Conservation (phyloP, 2,888 invertebrate genomes). For the Tenthredo mesomela region DNA sequence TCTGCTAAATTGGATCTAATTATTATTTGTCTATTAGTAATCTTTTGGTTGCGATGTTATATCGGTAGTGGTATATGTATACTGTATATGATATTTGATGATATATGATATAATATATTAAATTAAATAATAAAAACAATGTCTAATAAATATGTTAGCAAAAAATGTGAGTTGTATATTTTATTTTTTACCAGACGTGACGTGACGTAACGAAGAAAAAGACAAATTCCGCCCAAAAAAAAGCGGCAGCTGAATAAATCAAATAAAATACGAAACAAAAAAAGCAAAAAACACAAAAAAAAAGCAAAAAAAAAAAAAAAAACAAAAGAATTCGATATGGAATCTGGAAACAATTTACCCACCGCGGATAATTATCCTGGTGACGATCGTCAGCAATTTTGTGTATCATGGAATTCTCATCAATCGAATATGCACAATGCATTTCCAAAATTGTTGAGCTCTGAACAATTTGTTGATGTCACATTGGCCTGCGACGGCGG, state of each 20-base stretch:
- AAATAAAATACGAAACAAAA: neutral
- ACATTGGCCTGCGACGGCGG: conserved; percentile 93
- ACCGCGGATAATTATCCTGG: conserved; percentile 71
- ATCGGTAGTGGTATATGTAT: conserved; percentile 32
- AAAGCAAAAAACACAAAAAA: neutral
- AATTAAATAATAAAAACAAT: neutral
- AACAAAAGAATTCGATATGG: conserved; percentile 63
- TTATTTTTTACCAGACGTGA: conserved; percentile 45
- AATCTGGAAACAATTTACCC: conserved; percentile 71
- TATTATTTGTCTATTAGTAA: conserved; percentile 26
- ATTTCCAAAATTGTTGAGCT: conserved; percentile 87
- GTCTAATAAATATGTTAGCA: conserved; percentile 36
- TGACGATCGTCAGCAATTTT: conserved; percentile 81
- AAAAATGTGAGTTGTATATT: conserved; percentile 41
- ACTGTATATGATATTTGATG: conserved; percentile 2
- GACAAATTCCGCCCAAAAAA: conserved; percentile 14
- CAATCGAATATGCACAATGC: conserved; percentile 89
- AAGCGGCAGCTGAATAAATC: conserved; percentile 19
- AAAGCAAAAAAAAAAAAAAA: neutral
- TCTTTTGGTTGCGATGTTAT: conserved; percentile 39
- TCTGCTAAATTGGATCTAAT: conserved; percentile 2
- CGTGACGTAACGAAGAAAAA: conserved; percentile 34
- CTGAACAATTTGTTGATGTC: conserved; percentile 92
- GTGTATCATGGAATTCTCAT: conserved; percentile 91
- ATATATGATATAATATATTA: neutral